phyloP scores from a whole-genome alignment of 2,888 invertebrate genomes.

The Mongoloraphidia duomilia region DNA sequence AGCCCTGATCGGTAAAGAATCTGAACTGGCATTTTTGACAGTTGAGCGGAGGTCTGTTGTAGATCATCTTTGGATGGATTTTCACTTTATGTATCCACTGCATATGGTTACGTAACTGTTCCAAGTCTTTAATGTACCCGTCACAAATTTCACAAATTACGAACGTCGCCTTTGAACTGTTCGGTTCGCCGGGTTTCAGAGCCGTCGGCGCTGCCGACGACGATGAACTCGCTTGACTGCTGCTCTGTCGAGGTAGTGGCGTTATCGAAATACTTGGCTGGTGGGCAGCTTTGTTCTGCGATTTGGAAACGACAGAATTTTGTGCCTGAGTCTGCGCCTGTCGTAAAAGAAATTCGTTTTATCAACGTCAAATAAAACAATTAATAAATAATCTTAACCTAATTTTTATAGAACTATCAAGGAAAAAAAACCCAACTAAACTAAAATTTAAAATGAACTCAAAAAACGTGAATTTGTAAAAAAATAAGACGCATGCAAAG shows the following conservation, averaged over 20 bases:
- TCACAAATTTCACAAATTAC: conserved; percentile 96
- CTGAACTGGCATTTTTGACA: conserved; percentile 93
- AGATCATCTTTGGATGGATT: conserved; percentile 92
- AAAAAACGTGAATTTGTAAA: too few species aligned
- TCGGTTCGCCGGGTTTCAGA: conserved; percentile 34
- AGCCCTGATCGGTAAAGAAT: conserved; percentile 94
- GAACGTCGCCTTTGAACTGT: conserved; percentile 60
- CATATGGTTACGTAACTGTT: conserved; percentile 89
- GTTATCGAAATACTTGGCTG: conserved; percentile 87
- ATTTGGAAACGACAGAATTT: background rate
- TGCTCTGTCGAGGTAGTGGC: conserved; percentile 59
- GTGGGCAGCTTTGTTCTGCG: conserved; percentile 29
- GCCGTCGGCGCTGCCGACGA: conserved; percentile 27
- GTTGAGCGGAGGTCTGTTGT: conserved; percentile 84
- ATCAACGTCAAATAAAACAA: too few species aligned
- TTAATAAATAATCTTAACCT: too few species aligned
- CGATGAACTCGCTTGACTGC: conserved; percentile 26
- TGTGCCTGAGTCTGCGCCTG: too few species aligned
- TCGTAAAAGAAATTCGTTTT: too few species aligned
- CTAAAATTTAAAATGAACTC: too few species aligned
- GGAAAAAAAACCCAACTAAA: too few species aligned
- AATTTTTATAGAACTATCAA: too few species aligned
- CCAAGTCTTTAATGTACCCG: conserved; percentile 89
- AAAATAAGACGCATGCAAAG: too few species aligned
- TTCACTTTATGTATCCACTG: conserved; percentile 97